phyloP scores from a whole-genome alignment of 2,888 invertebrate species.

The Spilarctia lutea region DNA sequence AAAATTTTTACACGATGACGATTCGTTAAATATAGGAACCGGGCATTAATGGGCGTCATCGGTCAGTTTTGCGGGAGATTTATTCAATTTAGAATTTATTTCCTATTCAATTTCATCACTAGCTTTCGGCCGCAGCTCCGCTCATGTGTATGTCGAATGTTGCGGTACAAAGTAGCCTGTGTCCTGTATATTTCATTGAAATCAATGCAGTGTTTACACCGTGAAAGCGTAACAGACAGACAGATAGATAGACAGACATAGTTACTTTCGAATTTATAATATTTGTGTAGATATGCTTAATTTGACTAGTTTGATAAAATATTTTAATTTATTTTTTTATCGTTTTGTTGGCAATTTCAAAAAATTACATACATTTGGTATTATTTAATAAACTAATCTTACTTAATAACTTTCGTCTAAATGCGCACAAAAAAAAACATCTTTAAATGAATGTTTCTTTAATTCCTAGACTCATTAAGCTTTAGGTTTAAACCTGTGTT shows the following conservation, averaged over 20 bases:
- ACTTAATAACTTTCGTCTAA: conserved; percentile 47
- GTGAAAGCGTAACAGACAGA: no score
- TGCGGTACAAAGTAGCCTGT: no score
- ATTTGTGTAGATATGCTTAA: neutral
- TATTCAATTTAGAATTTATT: neutral
- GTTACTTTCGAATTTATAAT: no score
- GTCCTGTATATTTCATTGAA: no score
- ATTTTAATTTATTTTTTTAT: neutral
- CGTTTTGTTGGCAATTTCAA: no score
- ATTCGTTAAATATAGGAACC: no score
- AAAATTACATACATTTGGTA: neutral
- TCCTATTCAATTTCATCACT: neutral
- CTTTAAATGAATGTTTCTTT: neutral
- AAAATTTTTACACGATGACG: no score
- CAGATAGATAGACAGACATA: no score
- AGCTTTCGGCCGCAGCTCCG: no score
- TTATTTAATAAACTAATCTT: neutral
- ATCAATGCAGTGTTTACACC: no score
- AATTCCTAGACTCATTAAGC: conserved; percentile 3
- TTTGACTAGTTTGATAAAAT: neutral
- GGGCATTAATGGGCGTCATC: neutral
- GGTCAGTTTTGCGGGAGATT: neutral
- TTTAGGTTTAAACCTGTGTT: conserved; percentile 28
- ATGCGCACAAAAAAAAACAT: conserved; percentile 21
- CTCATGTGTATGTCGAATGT: no score